Percentiles rank a stretch among this genome's conserved stretches.
These are phyloP conservation scores for Orthonevra nobilis DNA, from an alignment of 2,888 invertebrate species.

Conservation along the genomic window DNA sequence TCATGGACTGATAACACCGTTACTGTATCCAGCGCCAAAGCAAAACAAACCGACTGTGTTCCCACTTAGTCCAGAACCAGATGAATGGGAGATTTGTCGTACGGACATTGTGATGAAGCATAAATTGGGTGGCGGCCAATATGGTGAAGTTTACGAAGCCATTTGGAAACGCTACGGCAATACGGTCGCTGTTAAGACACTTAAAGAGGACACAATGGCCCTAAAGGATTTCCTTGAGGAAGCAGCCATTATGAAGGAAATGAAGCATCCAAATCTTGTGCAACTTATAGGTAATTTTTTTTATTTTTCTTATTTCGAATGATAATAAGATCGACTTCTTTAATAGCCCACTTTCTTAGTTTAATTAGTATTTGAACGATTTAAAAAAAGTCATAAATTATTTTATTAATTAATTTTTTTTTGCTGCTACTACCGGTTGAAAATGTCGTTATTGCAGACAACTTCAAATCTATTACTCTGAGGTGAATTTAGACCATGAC, in stretches of 20 bases:
- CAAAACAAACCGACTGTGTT: slow-evolving; percentile 97
- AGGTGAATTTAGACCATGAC: too few relatives aligned
- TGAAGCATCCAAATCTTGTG: slow-evolving; percentile 99
- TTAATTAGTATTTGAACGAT: not conserved
- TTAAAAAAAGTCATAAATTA: too few relatives aligned
- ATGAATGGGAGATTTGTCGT: slow-evolving; percentile 99
- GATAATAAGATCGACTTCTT: too few relatives aligned
- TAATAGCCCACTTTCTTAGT: too few relatives aligned
- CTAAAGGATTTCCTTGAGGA: slow-evolving; percentile 99
- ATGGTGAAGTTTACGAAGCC: slow-evolving; percentile 98
- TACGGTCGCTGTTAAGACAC: slow-evolving; percentile 98
- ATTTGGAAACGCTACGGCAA: slow-evolving; percentile 97
- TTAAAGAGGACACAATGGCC: slow-evolving; percentile 99
- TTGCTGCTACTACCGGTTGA: too few relatives aligned
- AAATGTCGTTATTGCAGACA: too few relatives aligned
- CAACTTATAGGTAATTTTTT: slow-evolving; percentile 86
- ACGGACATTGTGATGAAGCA: slow-evolving; percentile 99
- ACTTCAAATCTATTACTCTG: too few relatives aligned
- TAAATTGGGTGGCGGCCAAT: slow-evolving; percentile 96
- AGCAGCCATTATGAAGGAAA: slow-evolving; percentile 99
- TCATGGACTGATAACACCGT: slow-evolving; percentile 97
- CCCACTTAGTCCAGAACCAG: slow-evolving; percentile 94
- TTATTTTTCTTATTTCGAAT: too few relatives aligned
- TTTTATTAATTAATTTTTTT: too few relatives aligned
- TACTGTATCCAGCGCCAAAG: slow-evolving; percentile 98